Percentiles rank a stretch among this genome's conserved stretches.
These are phyloP conservation scores for Shargacucullia verbasci DNA, from an alignment of 2,888 invertebrate genomes.

Conservation along the genomic window DNA sequence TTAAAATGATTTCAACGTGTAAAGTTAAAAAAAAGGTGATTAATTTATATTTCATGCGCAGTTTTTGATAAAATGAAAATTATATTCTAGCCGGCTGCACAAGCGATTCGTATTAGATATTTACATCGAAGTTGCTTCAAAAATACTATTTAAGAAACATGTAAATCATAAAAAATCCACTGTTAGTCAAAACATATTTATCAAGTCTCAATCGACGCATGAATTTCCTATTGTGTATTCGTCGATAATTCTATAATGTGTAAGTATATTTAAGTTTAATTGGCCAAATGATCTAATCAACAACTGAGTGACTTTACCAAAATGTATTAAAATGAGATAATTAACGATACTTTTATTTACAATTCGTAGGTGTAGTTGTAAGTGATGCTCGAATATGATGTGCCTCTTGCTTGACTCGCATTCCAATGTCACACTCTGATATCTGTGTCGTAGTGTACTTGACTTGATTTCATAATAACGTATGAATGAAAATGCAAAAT, in stretches of 20 bases:
- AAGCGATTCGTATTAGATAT: conserved; percentile 6
- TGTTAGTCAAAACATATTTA: conserved; percentile 3
- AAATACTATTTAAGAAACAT: not conserved
- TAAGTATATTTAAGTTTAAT: conserved; percentile 66
- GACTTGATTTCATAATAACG: conserved; percentile 2
- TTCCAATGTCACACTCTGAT: not conserved
- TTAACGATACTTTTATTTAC: conserved; percentile 51
- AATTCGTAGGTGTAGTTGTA: conserved; percentile 43
- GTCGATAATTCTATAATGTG: conserved; percentile 28
- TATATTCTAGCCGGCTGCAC: not conserved
- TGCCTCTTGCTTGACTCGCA: not conserved
- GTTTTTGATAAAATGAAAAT: conserved; percentile 8
- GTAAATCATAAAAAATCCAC: conserved; percentile 4
- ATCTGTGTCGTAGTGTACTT: not conserved
- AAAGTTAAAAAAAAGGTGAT: conserved; percentile 8
- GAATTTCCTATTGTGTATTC: conserved; percentile 14
- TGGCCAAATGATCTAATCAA: conserved; percentile 73
- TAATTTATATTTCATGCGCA: conserved; percentile 23
- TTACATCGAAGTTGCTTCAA: not conserved
- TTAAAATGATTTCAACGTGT: conserved; percentile 25
- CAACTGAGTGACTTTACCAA: conserved; percentile 67
- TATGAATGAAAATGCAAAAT: not conserved
- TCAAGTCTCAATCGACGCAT: conserved; percentile 19
- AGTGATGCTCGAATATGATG: conserved; percentile 36
- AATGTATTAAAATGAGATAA: conserved; percentile 72